Base-by-base conservation (phyloP, 1,140 invertebrate genomes). In the Drosophila gunungcola region DNA sequence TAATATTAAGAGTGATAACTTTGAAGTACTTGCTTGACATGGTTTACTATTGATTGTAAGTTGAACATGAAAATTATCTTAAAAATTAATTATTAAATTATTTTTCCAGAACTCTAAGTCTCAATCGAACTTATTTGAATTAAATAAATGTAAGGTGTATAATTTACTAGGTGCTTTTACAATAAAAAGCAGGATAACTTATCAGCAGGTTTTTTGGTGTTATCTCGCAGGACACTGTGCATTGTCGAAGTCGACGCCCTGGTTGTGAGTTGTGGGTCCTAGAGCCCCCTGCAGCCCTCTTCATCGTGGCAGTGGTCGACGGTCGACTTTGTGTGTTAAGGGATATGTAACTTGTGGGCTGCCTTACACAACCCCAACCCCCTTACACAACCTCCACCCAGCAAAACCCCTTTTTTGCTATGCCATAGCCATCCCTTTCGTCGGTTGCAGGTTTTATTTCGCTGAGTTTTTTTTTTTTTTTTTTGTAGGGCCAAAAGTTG, bases 291-390 rank as follows among this genome's bases (percentile, higher is more conserved):
- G 53, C 57, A 38, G 54, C 62, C 10, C 38, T 34, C 60, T 46
- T 55, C 54, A 9, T 48, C 57, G 21, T 65, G 36, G 46, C 29
- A n/a, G 69, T 42, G 69, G 48, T 73, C 73, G 55, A 38, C 73
- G 58, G 79, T 88, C 79, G 82, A 74, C 70, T 88, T 81, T 86
- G 80, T 83, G 83, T 78, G 73, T 77, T 80, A 83, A 88, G 60
- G 83, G 83, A 88, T 88, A 77, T 89, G 83, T 88, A 89, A 89
- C 83, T 88, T 89, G 83, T 83, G 84, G 84, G 58, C 80, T 88
- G 84, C 84, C 75, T 79, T 86, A 82, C 79, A 83, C 65, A 73
- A 32, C 51, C 54, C 41, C 34, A 42, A 5, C 6, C n/a, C 41
- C 13, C 6, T n/a, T 21, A 21, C 16, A 21, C 6, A n/a, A 5